Evolutionary conservation across 2,888 invertebrate genomes (phyloP), one percentile per base, ranked within the genome.

Genomic region (Trisateles emortualis): DNA sequence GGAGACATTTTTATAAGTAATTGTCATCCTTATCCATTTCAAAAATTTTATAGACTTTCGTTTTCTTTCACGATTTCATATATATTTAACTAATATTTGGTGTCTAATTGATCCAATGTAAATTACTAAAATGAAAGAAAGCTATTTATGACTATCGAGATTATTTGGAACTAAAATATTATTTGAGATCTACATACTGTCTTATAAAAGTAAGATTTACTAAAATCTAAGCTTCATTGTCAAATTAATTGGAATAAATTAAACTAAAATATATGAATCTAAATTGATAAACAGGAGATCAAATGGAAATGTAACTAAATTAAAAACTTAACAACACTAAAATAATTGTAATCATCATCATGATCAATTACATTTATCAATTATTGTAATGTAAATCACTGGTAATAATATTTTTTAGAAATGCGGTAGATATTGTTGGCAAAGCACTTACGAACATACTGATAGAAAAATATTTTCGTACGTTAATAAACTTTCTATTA

Each of bases 81-180:
- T 70, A 79, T 74, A 84, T 81, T 87, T 86, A 86, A 84, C 88
- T 92, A 91, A 91, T 92, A 90, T 92, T 92, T 92, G 91, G 92
- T 76, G 79, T 87, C 83, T 85, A 86, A 84, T 84, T 72, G 69
- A 85, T 83, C 71, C 74, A 76, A 83, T 75, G 74, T 68, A 79
- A 79, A 75, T 65, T 79, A 81, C 77, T 68, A 60, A 68, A 74
- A 69, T 60, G 59, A 64, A 65, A 74, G 76, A 77, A 78, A 76
- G 13, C 44, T 62, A 58, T 59, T 74, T 81, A 86, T 88, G 90
- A 92, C 92, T 92, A 90, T 83, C 80, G 81, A 79, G 68, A 83
- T 82, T 86, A 87, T 90, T 92, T 92, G 90, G 90, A 89, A 91
- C 86, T 92, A 81, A 87, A 86, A 82, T 83, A 76, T 84, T 81